Conservation (phyloP, 2,888 invertebrate genomes). For the Eristalis pertinax region DNA sequence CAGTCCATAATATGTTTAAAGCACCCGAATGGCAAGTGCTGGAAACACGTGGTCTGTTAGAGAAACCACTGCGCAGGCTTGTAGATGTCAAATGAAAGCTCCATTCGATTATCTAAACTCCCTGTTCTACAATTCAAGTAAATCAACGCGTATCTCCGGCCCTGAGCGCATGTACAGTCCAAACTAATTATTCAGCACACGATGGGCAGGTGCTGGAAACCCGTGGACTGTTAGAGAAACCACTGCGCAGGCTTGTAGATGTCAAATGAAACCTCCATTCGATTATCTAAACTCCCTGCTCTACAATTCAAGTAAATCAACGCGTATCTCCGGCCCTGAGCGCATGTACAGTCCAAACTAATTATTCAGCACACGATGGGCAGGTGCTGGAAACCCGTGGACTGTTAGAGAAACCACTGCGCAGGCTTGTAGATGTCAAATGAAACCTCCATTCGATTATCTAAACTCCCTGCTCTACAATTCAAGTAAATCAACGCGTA, state of each 20-base stretch:
- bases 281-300: slow-evolving; percentile 9
- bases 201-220: neutral
- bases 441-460: neutral
- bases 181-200: neutral
- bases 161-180: neutral
- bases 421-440: slow-evolving; percentile 16
- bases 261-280: slow-evolving; percentile 4
- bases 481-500: too few species aligned
- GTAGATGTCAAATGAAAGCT: slow-evolving; percentile 12
- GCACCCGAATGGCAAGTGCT: neutral
- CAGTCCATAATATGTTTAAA: neutral
- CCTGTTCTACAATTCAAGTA: neutral
- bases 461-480: slow-evolving; percentile 10
- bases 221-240: neutral
- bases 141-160: too few species aligned
- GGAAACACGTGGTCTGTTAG: neutral
- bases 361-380: neutral
- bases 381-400: neutral
- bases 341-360: neutral
- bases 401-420: neutral
- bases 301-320: neutral
- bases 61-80: neutral
- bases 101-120: slow-evolving; percentile 7
- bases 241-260: slow-evolving; percentile 2
- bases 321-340: too few species aligned